Conservation (phyloP, 2,113 vertebrate genomes). For the Eira barbara region DNA sequence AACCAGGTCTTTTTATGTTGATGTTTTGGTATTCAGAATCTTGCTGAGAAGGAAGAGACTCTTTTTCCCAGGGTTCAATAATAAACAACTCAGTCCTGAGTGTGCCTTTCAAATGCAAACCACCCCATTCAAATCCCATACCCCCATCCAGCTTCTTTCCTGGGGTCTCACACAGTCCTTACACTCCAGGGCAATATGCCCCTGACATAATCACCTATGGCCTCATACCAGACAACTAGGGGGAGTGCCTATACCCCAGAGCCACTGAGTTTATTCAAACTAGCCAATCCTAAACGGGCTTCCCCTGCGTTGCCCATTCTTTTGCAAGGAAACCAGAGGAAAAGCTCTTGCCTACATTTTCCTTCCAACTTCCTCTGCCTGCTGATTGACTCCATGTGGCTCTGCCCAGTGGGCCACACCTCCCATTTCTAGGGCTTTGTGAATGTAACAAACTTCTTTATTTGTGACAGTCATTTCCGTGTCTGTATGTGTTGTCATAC, state of each 20-base stretch:
- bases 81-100: neutral
- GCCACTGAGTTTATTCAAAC: neutral
- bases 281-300: neutral
- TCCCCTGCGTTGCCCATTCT: neutral
- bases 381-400: neutral
- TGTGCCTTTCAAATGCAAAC: neutral
- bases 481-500: neutral
- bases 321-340: neutral
- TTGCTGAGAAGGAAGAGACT: neutral
- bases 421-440: neutral
- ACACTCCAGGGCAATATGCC: neutral
- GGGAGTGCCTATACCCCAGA: neutral
- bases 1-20: neutral
- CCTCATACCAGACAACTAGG: neutral
- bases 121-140: neutral
- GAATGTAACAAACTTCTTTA: neutral
- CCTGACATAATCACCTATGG: too few species aligned
- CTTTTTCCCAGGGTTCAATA: neutral
- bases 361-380: neutral
- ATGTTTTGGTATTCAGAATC: neutral
- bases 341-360: neutral
- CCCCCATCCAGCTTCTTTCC: neutral
- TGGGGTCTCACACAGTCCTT: neutral
- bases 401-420: neutral
- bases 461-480: neutral